These are phyloP conservation scores for Tethea ocularis DNA, from an alignment of 2,888 invertebrate species.

Conservation along the genomic window DNA sequence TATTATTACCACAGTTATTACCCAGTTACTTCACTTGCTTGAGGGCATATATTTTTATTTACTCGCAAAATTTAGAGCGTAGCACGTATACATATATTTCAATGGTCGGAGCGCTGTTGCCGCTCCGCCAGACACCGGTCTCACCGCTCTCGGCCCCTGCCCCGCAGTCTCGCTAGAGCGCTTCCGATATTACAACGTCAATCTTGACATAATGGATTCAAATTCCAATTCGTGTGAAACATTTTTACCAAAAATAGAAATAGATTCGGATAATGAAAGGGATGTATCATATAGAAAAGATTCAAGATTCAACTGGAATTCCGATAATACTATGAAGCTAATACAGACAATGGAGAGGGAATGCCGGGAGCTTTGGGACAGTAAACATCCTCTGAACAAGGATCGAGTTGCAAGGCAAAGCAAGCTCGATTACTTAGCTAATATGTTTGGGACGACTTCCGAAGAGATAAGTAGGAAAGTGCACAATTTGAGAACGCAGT, in stretches of 20 bases:
- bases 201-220: constrained; percentile 60
- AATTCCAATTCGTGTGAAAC: constrained; percentile 63
- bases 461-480: constrained; percentile 73
- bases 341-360: constrained; percentile 66
- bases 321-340: constrained; percentile 65
- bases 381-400: constrained; percentile 59
- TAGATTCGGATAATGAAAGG: constrained; percentile 56
- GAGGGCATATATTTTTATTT: too few species aligned
- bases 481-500: constrained; percentile 73
- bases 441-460: constrained; percentile 59
- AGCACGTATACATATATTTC: too few species aligned
- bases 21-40: too few species aligned
- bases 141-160: constrained; percentile 57
- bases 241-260: constrained; percentile 64
- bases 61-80: too few species aligned
- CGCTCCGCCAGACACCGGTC: constrained; percentile 67
- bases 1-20: too few species aligned
- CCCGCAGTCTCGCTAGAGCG: constrained; percentile 80
- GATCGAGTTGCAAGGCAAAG: constrained; percentile 55
- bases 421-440: constrained; percentile 65
- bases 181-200: constrained; percentile 56
- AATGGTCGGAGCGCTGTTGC: constrained; percentile 66
- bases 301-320: constrained; percentile 55
- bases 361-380: constrained; percentile 71
- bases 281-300: constrained; percentile 35